phyloP scores from a whole-genome alignment of 2,113 vertebrate species.

The Pelvicachromis taeniatus region DNA sequence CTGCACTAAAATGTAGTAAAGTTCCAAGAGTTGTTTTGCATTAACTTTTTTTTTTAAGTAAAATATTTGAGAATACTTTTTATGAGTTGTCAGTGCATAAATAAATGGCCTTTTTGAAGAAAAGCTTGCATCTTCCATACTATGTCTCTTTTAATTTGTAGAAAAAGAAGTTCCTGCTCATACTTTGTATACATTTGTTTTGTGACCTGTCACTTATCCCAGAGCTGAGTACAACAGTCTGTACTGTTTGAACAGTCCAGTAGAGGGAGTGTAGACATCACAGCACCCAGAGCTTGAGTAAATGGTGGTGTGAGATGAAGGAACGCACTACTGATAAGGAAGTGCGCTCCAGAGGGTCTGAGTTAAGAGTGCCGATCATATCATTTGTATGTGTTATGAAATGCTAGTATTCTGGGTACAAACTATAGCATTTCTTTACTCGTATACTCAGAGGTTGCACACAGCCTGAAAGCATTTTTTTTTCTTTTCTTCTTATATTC shows the following conservation, averaged over 20 bases:
- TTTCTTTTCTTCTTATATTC: background rate
- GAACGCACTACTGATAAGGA: background rate
- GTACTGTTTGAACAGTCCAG: slow-evolving; percentile 43
- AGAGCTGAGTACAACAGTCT: background rate
- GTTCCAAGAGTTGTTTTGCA: background rate
- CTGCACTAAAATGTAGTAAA: background rate
- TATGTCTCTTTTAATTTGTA: background rate
- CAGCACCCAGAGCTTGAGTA: background rate
- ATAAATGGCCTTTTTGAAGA: slow-evolving; percentile 42
- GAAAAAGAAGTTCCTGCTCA: background rate
- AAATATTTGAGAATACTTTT: slow-evolving; percentile 36
- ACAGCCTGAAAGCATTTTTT: background rate
- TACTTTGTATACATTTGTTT: background rate
- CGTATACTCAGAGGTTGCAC: fast-evolving
- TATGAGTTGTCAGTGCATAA: slow-evolving; percentile 37
- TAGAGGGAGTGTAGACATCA: slow-evolving; percentile 65
- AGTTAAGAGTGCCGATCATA: background rate
- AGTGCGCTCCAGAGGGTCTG: background rate
- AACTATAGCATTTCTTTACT: background rate
- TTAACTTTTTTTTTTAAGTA: background rate
- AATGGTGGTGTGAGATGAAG: background rate
- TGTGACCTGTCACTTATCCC: background rate
- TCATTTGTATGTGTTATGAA: background rate
- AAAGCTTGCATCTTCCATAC: background rate
- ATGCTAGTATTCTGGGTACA: background rate